A percentile compares a stretch with the other conserved stretches of the same genome.
Evolutionary conservation across 2,888 invertebrate species (phyloP).

Genomic region (Clusia tigrina): DNA sequence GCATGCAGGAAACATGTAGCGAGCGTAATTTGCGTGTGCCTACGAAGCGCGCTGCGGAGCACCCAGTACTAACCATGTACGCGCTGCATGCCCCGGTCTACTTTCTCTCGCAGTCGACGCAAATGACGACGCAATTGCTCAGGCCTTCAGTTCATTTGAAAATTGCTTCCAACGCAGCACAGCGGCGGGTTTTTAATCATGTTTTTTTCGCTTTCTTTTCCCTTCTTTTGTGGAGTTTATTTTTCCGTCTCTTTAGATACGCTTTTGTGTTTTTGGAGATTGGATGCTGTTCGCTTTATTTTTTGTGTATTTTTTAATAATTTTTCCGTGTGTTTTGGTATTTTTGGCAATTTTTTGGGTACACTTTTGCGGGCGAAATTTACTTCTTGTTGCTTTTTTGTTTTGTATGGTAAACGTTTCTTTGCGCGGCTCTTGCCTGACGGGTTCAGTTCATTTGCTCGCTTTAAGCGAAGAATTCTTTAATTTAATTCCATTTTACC

Average conservation of each 20-base stretch:
- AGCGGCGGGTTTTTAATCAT: conserved; percentile 40
- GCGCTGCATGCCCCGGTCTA: too few species aligned
- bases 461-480: too few species aligned
- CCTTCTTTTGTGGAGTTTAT: background rate
- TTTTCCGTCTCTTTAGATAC: too few species aligned
- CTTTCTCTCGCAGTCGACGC: background rate
- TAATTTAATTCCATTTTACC: too few species aligned
- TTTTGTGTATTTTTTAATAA: background rate
- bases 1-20: conserved; percentile 15
- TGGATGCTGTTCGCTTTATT: conserved; percentile 34
- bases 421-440: too few species aligned
- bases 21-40: background rate
- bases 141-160: conserved; percentile 2
- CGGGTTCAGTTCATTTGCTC: too few species aligned
- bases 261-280: conserved; percentile 43
- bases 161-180: background rate
- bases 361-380: background rate
- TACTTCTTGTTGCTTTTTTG: conserved; percentile 31
- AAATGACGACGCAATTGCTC: conserved; percentile 1
- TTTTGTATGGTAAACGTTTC: too few species aligned
- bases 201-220: conserved; percentile 35
- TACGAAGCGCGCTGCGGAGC: conserved; percentile 37
- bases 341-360: conserved; percentile 21
- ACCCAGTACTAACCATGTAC: background rate
- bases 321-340: conserved; percentile 17